These are phyloP conservation scores for Eledona agricola DNA, from an alignment of 2,888 invertebrate species.

Conservation along the genomic window DNA sequence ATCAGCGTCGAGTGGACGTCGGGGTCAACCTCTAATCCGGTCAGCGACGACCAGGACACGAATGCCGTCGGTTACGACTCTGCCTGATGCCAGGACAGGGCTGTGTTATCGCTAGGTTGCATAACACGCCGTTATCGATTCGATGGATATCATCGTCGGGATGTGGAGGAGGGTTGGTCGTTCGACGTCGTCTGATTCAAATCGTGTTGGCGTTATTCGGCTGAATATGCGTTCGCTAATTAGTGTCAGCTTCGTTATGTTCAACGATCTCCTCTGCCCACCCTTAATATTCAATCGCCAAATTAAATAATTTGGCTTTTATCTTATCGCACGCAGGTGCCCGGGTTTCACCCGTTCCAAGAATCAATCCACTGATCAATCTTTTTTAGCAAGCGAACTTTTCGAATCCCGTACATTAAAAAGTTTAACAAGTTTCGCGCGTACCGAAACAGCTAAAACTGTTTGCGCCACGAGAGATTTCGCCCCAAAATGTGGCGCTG, in stretches of 20 bases:
- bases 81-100: slow-evolving; percentile 19
- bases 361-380: too few relatives aligned
- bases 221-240: slow-evolving; percentile 34
- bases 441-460: too few relatives aligned
- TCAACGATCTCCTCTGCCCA: slow-evolving; percentile 28
- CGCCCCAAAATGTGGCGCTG: too few relatives aligned
- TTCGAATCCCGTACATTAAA: too few relatives aligned
- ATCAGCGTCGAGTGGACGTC: slow-evolving; percentile 43
- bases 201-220: slow-evolving; percentile 23
- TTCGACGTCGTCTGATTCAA: slow-evolving; percentile 25
- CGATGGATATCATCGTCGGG: slow-evolving; percentile 19
- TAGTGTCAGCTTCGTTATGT: slow-evolving; percentile 33
- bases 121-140: slow-evolving; percentile 30
- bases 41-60: slow-evolving; percentile 48
- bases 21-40: slow-evolving; percentile 52
- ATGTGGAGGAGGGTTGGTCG: slow-evolving; percentile 16
- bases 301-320: slow-evolving; percentile 30
- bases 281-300: slow-evolving; percentile 32
- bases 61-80: slow-evolving; percentile 29
- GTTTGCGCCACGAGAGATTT: too few relatives aligned
- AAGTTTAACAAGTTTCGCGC: too few relatives aligned
- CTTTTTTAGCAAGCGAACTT: too few relatives aligned
- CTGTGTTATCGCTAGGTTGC: slow-evolving; percentile 29
- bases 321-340: slow-evolving; percentile 34
- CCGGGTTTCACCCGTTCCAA: slow-evolving; percentile 21